Percentiles rank a stretch among this genome's conserved stretches.
phyloP scores from a whole-genome alignment of 2,797 vertebrate species.

The Eulemur rubriventer region DNA sequence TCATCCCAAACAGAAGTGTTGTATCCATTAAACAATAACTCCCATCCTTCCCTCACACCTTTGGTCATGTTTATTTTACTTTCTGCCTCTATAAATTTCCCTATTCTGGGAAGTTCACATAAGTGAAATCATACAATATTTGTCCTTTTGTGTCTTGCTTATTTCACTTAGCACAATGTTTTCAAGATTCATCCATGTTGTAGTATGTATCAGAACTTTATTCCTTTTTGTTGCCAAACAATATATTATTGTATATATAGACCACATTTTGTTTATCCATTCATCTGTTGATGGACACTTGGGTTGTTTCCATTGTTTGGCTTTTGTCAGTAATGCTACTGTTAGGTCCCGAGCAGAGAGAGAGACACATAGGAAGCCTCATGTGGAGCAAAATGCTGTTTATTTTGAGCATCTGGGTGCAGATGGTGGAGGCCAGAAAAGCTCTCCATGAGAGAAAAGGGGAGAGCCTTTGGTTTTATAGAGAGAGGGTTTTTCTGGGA shows the following conservation, averaged over 20 bases:
- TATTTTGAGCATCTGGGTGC: too few relatives aligned
- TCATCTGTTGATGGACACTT: not conserved
- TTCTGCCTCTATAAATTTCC: not conserved
- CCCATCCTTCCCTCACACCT: not conserved
- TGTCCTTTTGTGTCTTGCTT: not conserved
- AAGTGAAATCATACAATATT: not conserved
- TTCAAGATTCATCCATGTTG: not conserved
- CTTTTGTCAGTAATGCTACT: not conserved
- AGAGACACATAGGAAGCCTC: too few relatives aligned
- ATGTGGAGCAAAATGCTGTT: too few relatives aligned
- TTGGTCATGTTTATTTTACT: not conserved
- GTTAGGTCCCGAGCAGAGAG: not conserved
- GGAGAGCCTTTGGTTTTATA: too few relatives aligned
- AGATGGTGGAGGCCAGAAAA: too few relatives aligned
- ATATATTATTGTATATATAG: not conserved
- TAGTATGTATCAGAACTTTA: not conserved
- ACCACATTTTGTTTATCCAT: not conserved
- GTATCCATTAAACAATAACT: too few relatives aligned
- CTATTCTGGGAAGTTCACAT: not conserved
- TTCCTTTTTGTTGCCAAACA: not conserved
- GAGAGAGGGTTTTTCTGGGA: too few relatives aligned
- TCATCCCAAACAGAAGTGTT: not conserved
- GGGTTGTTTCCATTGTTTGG: not conserved
- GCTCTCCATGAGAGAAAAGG: too few relatives aligned
- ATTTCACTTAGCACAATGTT: not conserved